phyloP scores from a whole-genome alignment of 2,888 invertebrate species.

The Agrochola lychnidis region DNA sequence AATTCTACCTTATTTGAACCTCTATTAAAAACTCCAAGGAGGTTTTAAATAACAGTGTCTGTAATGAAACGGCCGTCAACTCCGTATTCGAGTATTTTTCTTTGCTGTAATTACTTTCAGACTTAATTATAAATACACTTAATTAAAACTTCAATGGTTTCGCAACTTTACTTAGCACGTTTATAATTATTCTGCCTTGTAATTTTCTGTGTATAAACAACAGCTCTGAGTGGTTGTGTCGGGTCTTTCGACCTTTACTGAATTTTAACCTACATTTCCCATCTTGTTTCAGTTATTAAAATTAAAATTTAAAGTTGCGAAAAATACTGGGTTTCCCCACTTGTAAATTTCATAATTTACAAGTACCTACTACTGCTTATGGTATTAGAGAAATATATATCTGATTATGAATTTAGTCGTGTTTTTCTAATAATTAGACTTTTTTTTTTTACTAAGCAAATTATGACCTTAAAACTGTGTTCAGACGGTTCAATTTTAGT shows the following conservation, averaged over 20 bases:
- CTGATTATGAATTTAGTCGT: too few relatives aligned
- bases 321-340: not conserved
- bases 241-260: not conserved
- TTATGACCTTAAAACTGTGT: not conserved
- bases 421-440: not conserved
- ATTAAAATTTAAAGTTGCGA: too few relatives aligned
- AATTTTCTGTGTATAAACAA: constrained; percentile 44
- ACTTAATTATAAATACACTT: constrained; percentile 56
- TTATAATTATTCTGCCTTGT: constrained; percentile 44
- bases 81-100: constrained; percentile 47
- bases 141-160: constrained; percentile 61
- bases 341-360: not conserved
- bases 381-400: not conserved
- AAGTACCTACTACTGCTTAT: not conserved
- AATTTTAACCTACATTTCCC: not conserved
- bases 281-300: not conserved
- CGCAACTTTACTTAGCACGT: constrained; percentile 25
- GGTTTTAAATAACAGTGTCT: constrained; percentile 20
- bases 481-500: too few relatives aligned
- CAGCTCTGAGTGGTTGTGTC: not conserved
- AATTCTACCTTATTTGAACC: not conserved
- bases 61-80: constrained; percentile 9
- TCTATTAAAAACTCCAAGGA: constrained; percentile 2
- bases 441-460: not conserved
- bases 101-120: constrained; percentile 54